phyloP scores from a whole-genome alignment of 2,888 invertebrate genomes.

The Mantis religiosa region DNA sequence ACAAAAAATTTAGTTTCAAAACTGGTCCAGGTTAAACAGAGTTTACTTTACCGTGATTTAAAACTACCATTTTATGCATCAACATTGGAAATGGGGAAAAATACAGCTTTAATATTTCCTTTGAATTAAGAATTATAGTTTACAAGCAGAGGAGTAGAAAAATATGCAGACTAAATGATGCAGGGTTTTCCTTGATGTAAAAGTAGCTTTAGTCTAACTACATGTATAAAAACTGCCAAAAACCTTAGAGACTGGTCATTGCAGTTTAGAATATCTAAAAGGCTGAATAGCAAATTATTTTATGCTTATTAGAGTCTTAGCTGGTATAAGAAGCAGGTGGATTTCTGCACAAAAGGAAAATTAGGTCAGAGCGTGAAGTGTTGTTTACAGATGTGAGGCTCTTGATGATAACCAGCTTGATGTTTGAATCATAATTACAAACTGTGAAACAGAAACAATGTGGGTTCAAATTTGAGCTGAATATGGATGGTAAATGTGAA shows the following conservation, averaged over 20 bases:
- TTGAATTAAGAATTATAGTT: background rate
- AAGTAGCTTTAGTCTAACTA: background rate
- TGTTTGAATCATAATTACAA: background rate
- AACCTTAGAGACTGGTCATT: background rate
- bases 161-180: background rate
- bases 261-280: background rate
- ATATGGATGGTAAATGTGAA: background rate
- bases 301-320: background rate
- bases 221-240: too few species aligned
- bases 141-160: background rate
- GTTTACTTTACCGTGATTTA: too few species aligned
- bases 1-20: too few species aligned
- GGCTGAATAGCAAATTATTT: background rate
- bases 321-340: too few species aligned
- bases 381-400: too few species aligned
- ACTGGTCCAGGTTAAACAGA: too few species aligned
- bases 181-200: background rate
- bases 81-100: too few species aligned
- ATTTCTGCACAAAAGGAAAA: background rate
- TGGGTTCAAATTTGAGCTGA: background rate
- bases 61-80: too few species aligned
- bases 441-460: background rate
- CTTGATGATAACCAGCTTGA: background rate
- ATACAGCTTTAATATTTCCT: background rate
- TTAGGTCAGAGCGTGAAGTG: too few species aligned